These are phyloP conservation scores for Talpa occidentalis DNA, from an alignment of 2,113 vertebrate genomes.

Conservation along the genomic window DNA sequence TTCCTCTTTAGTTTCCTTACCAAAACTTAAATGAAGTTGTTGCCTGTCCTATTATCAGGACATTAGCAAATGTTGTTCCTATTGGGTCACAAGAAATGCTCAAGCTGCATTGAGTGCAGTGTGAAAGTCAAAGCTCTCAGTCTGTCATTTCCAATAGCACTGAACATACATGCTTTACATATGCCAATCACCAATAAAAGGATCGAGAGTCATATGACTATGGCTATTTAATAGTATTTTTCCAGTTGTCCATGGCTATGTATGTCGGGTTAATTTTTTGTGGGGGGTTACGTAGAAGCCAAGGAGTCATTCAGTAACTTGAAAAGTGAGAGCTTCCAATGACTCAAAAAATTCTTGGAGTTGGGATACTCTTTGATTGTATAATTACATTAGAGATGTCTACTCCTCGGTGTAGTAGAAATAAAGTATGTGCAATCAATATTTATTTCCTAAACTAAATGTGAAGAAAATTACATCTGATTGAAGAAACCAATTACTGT, in stretches of 20 bases:
- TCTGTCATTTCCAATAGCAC: constrained; percentile 3
- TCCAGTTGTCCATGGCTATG: not conserved
- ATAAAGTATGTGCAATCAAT: not conserved
- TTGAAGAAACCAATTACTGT: no score
- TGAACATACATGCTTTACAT: not conserved
- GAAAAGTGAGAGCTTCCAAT: not conserved
- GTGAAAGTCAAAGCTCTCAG: constrained; percentile 15
- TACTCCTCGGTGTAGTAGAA: not conserved
- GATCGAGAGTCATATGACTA: not conserved
- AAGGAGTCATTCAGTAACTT: not conserved
- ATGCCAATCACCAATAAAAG: not conserved
- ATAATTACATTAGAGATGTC: not conserved
- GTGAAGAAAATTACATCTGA: not conserved
- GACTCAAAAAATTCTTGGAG: not conserved
- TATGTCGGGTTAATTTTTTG: not conserved
- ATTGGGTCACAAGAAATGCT: constrained; percentile 6
- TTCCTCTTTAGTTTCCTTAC: constrained; percentile 47
- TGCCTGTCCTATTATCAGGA: constrained; percentile 10
- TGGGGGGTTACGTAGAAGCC: not conserved
- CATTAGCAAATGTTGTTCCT: not conserved
- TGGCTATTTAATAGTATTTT: not conserved
- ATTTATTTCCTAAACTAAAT: constrained; percentile 42
- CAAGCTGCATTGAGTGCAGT: not conserved
- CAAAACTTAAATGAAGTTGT: constrained; percentile 45
- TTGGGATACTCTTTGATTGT: not conserved